Base-by-base conservation (phyloP, 2,888 invertebrate species). In the Athetis lepigone region DNA sequence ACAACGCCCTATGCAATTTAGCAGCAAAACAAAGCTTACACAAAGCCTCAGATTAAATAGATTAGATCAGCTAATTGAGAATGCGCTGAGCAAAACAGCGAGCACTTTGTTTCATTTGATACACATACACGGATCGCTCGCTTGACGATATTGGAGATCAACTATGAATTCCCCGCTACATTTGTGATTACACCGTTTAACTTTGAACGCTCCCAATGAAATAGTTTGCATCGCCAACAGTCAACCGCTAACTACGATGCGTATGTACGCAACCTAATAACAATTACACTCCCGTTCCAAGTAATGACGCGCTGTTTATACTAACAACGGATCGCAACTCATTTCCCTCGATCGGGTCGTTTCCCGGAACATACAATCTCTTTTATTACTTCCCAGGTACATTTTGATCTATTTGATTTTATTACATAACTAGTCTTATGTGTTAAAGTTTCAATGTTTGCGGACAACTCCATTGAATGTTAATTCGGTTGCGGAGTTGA, bases 381-480 rank as follows among this genome's bases (percentile, higher is more conserved):
- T 66, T 73, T 61, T 66, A 74, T 33, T 27, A 43, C 58, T 40
- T 45, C 37, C 51, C 63, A 75, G 50, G 70, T 71, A 50, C n/a
- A n/a, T n/a, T 75, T 70, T 59, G 62, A n/a, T n/a, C 74, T 73
- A 56, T 69, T 73, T 57, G 27, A 65, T 77, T 75, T 77, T 62
- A 75, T 59, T 58, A 56, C 68, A 37, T 33, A 56, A 50, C 42
- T 42, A 27, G 42, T 54, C 57, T 42, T 57, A 68, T 60, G 47
- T 61, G 75, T 77, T 72, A 81, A 80, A 77, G 46, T 74, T 81
- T 70, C 49, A 76, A 43, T 49, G 54, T 46, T 49, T 70, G 55
- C 50, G 71, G 69, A 63, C 70, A 57, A 51, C 50, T 54, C 60
- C 56, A 65, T 79, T 78, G 74, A 79, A 74, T 80, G 70, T 81